A percentile compares a stretch with the other conserved stretches of the same genome.
phyloP scores from a whole-genome alignment of 2,888 invertebrate genomes.

The Clusia tigrina region DNA sequence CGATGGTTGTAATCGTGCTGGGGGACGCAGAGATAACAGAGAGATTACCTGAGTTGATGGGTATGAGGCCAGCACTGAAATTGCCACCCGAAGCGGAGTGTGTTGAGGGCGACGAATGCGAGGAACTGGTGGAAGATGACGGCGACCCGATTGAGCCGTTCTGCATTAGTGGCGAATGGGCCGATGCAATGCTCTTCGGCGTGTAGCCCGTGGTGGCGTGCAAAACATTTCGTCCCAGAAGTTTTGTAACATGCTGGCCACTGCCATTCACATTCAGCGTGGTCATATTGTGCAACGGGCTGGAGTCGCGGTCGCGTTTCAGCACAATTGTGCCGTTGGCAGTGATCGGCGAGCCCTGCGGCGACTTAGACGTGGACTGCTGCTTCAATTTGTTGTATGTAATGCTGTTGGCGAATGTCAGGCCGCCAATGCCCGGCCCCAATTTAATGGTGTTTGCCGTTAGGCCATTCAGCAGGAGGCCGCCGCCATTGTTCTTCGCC shows the following conservation, averaged over 20 bases:
- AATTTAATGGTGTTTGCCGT: constrained; percentile 61
- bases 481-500: constrained; percentile 22
- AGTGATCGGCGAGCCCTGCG: constrained; percentile 46
- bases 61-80: constrained; percentile 32
- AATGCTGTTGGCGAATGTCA: constrained; percentile 63
- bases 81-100: constrained; percentile 26
- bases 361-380: constrained; percentile 48
- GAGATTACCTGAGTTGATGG: constrained; percentile 9
- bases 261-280: constrained; percentile 41
- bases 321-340: constrained; percentile 52
- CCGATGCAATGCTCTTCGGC: constrained; percentile 60
- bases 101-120: constrained; percentile 37
- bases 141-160: constrained; percentile 40
- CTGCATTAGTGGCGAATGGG: constrained; percentile 51
- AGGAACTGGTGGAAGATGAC: constrained; percentile 25
- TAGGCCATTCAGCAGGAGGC: constrained; percentile 37
- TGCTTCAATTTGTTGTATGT: constrained; percentile 63
- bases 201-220: constrained; percentile 40
- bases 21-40: neutral
- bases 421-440: constrained; percentile 62
- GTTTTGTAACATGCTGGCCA: constrained; percentile 43
- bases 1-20: constrained; percentile 2
- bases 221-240: constrained; percentile 48
- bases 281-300: constrained; percentile 53
- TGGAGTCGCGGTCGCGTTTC: constrained; percentile 58